phyloP scores from a whole-genome alignment of 2,797 vertebrate genomes.

The Bovichtus diacanthus region DNA sequence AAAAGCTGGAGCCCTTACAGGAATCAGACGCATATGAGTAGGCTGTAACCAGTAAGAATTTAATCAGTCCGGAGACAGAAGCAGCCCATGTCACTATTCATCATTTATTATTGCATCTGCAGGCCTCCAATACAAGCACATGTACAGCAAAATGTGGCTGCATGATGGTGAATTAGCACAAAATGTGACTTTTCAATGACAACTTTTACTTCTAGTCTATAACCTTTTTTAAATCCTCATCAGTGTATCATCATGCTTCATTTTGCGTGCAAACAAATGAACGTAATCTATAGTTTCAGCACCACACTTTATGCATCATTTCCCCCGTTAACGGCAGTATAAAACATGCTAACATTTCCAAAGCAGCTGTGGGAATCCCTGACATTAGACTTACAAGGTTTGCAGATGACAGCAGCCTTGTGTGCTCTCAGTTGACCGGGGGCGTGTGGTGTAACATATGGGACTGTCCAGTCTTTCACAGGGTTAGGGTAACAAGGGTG shows the following conservation, averaged over 20 bases:
- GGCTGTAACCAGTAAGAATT: not conserved
- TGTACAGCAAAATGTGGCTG: not conserved
- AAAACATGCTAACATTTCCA: not conserved
- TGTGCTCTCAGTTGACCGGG: constrained; percentile 21
- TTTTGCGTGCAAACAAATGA: not conserved
- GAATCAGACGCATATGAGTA: not conserved
- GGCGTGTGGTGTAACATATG: constrained; percentile 52
- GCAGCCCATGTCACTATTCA: not conserved
- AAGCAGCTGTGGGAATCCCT: not conserved
- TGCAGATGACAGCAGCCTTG: constrained; percentile 12
- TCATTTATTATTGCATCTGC: not conserved
- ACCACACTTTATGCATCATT: not conserved
- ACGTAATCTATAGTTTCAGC: not conserved
- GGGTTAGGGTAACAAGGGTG: constrained; percentile 53
- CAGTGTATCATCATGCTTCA: not conserved
- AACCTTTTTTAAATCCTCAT: not conserved
- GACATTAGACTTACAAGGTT: not conserved
- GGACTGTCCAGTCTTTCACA: constrained; percentile 56
- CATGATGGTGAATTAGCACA: not conserved
- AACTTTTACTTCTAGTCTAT: not conserved
- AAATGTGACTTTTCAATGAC: not conserved
- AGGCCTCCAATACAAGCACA: not conserved
- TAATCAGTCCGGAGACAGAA: not conserved
- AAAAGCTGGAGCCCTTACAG: not conserved
- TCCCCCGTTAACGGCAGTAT: not conserved